Evolutionary conservation across 2,888 invertebrate genomes (phyloP).

Genomic region (Frankliniella fusca): DNA sequence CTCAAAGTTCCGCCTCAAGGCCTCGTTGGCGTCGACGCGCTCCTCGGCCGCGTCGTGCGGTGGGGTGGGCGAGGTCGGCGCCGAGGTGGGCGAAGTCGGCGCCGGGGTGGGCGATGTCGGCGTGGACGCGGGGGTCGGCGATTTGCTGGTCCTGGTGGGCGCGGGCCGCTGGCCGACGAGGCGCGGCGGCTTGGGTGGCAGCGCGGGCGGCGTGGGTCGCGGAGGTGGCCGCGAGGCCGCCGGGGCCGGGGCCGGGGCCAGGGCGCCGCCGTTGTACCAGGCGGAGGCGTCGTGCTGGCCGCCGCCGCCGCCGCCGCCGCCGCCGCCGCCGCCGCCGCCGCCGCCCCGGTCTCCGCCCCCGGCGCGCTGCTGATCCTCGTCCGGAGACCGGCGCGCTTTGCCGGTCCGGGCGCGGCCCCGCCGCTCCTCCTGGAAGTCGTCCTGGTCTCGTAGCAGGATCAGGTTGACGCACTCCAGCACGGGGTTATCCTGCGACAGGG

Average conservation of each 20-base stretch:
- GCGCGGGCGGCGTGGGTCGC: constrained; percentile 56
- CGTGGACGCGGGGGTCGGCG: neutral
- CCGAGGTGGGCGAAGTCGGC: constrained; percentile 39
- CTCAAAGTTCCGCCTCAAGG: constrained; percentile 65
- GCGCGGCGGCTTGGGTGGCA: constrained; percentile 66
- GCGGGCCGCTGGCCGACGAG: constrained; percentile 35
- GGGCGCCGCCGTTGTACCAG: neutral
- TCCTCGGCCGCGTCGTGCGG: constrained; percentile 31
- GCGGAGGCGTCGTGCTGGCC: neutral
- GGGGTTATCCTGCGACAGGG: constrained; percentile 67
- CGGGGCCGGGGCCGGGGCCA: neutral
- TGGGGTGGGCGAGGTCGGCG: constrained; percentile 39
- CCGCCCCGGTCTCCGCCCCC: neutral
- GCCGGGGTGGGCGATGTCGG: neutral
- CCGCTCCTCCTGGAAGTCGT: constrained; percentile 48
- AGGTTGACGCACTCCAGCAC: constrained; percentile 83
- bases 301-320: neutral
- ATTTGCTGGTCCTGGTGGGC: constrained; percentile 42
- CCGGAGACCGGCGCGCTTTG: constrained; percentile 43
- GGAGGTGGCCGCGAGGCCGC: neutral
- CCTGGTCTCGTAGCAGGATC: constrained; percentile 70
- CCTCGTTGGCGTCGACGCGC: constrained; percentile 36
- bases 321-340: neutral
- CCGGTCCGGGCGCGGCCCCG: constrained; percentile 45
- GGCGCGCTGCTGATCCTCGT: neutral